Evolutionary conservation across 2,113 vertebrate genomes (phyloP), one percentile per base, ranked within the genome.

Genomic region (Hydrolagus affinis): DNA sequence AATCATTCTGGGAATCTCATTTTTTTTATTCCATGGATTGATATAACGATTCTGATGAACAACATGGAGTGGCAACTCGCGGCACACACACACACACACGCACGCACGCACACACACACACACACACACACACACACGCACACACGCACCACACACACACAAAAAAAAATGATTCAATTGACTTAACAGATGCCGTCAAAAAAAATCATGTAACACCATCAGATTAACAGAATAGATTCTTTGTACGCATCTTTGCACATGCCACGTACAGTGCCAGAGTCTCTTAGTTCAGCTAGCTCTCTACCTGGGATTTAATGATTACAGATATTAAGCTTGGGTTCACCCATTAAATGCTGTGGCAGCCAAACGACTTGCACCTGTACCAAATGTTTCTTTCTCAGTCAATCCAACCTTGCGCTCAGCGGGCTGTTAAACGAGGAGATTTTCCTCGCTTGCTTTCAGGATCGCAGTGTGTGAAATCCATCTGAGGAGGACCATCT

Each of bases 261-360:
- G 15, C 21, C 62, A 30, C 32, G 66, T 23, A 30, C 66, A 28
- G 23, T 21, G 77, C 59, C 23, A 17, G 60, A 66, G 57, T 68
- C 62, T 62, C 78, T 83, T 83, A 32, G 9, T 66, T 66, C 15
- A 68, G 62, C 15, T 66, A 68, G 30, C 60, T 28, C 60, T 28
- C 9, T 21, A 66, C 60, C 60, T 83, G 59, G 62, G 25, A 68
- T 68, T 83, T 32, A 68, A 83, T 68, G 62, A 83, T 83, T 83
- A 83, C 78, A 83, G 23, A 28, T 62, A 64, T 28, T 62, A 64
- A 80, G n/a, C 60, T 57, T 80, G 8, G 25, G 9, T 64, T 64
- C 12, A 64, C 14, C 8, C 15, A 64, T 28, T 8, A 30, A 80
- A 11, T 64, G 25, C 59, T 80, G 23, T 80, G 62, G 32, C 78